phyloP scores from a whole-genome alignment of 1,140 invertebrate genomes.

The Lepidurus couesii region DNA sequence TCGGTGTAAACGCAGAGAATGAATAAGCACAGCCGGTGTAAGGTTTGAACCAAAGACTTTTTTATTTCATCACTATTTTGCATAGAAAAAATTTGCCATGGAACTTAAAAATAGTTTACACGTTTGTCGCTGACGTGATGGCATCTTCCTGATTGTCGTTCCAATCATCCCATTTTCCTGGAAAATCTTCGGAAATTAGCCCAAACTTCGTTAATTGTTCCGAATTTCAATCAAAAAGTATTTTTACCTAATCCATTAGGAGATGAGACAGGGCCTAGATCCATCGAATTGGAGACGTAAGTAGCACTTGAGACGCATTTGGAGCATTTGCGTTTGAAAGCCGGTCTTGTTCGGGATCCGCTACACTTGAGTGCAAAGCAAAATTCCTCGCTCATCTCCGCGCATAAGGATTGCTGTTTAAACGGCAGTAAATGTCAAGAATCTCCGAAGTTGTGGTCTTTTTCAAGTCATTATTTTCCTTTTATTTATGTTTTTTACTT shows the following conservation, averaged over 20 bases:
- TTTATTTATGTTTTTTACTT: slow-evolving; percentile 48
- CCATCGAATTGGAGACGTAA: slow-evolving; percentile 48
- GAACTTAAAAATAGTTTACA: not conserved
- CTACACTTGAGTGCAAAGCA: slow-evolving; percentile 68
- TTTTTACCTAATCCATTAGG: slow-evolving; percentile 25
- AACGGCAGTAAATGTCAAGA: slow-evolving; percentile 40
- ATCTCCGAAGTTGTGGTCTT: slow-evolving; percentile 45
- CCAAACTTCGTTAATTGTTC: too few relatives aligned
- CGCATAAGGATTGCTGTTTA: slow-evolving; percentile 67
- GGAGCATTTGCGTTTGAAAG: slow-evolving; percentile 58
- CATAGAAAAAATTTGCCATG: not conserved
- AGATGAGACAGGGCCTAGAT: slow-evolving; percentile 39
- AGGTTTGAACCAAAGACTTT: not conserved
- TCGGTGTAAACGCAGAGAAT: not conserved
- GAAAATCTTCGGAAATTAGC: not conserved
- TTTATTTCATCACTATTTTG: slow-evolving; percentile 11
- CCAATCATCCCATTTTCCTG: slow-evolving; percentile 29
- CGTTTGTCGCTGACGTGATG: not conserved
- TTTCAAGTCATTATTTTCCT: slow-evolving; percentile 29
- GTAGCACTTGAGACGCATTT: slow-evolving; percentile 54
- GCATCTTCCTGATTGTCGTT: not conserved
- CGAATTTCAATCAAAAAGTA: slow-evolving; percentile 34
- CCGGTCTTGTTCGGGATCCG: slow-evolving; percentile 59
- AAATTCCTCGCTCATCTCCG: slow-evolving; percentile 73
- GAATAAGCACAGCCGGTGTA: slow-evolving; percentile 1